A percentile compares a stretch with the other conserved stretches of the same genome.
Conservation (phyloP, 2,888 invertebrate genomes). For the Mechanitis messenoides region DNA sequence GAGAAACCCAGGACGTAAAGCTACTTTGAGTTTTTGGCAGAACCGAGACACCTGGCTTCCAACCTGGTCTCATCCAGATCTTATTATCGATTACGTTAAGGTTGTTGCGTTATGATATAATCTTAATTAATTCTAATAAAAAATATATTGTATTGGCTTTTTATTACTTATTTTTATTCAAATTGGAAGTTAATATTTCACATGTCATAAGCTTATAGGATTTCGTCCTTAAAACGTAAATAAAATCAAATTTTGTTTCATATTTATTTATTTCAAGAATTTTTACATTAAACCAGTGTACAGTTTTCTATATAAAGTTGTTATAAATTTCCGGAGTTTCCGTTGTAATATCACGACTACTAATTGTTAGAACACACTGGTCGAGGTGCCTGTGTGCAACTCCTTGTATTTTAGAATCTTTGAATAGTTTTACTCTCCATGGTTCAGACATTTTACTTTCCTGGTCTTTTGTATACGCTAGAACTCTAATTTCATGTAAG, state of each 20-base stretch:
- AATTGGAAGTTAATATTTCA: too few species aligned
- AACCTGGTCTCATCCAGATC: slow-evolving; percentile 58
- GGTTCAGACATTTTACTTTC: slow-evolving; percentile 16
- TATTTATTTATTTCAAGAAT: too few species aligned
- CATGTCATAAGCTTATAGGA: too few species aligned
- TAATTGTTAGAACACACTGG: slow-evolving; percentile 9
- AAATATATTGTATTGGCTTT: too few species aligned
- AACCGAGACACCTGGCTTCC: slow-evolving; percentile 67
- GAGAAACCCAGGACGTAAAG: slow-evolving; percentile 66
- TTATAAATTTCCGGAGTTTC: not conserved
- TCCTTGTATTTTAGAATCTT: not conserved
- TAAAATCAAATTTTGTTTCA: not conserved
- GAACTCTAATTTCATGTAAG: slow-evolving; percentile 16
- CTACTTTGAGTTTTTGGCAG: slow-evolving; percentile 71
- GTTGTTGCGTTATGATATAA: slow-evolving; percentile 20
- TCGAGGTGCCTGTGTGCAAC: slow-evolving; percentile 10
- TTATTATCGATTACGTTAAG: slow-evolving; percentile 25
- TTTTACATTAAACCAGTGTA: too few species aligned
- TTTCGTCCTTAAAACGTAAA: too few species aligned
- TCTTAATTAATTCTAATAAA: too few species aligned
- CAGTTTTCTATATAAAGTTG: not conserved
- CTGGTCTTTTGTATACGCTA: slow-evolving; percentile 12
- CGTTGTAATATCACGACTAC: not conserved
- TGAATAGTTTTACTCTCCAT: slow-evolving; percentile 16
- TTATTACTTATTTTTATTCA: too few species aligned